Evolutionary conservation across 2,113 vertebrate genomes (phyloP), one percentile per base, ranked within the genome.

Genomic region (Anarrhichthys ocellatus): DNA sequence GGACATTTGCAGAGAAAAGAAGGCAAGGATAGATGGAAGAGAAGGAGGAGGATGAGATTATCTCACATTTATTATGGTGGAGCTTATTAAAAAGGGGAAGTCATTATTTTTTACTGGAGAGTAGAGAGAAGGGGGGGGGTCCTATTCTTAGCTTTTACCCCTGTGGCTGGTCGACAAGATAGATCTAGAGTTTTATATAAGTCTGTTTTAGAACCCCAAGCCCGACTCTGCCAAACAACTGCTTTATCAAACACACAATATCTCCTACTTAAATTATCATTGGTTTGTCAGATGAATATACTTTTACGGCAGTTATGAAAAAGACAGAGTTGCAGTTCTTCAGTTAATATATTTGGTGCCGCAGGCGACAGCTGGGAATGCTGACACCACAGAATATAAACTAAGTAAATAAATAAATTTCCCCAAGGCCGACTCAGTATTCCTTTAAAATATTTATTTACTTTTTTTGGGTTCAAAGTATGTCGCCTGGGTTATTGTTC

Each of bases 71-170:
- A 91, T 93, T 90, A 89, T 78, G 70, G 62, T 27, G 32, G 50
- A 75, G 79, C 78, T 88, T 90, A 92, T 93, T 90, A 90, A 85
- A 89, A 85, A 87, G 73, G 58, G 83, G 79, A 89, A 83, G 83
- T 92, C 86, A 92, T 94, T 92, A 92, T 79, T 91, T 91, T 87
- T 88, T 81, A 90, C 82, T 77, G 68, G 44, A 62, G 67, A 73
- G 48, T 6, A 61, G 48, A 48, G 73, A 75, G 70, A 14, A 1
- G 27, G 27, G 27, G 27, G 27, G 27, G 27, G 27, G 27, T 27
- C n/a, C 87, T 93, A 92, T 91, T 90, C 76, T 90, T 93, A 91
- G 90, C 78, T 87, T 85, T 73, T 69, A 76, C 44, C 72, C 73
- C 73, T 7, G 68, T 77, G 72, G 62, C 59, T 82, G 44, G 44